Base-by-base conservation (phyloP, 2,113 vertebrate species). In the Rhombomys opimus region DNA sequence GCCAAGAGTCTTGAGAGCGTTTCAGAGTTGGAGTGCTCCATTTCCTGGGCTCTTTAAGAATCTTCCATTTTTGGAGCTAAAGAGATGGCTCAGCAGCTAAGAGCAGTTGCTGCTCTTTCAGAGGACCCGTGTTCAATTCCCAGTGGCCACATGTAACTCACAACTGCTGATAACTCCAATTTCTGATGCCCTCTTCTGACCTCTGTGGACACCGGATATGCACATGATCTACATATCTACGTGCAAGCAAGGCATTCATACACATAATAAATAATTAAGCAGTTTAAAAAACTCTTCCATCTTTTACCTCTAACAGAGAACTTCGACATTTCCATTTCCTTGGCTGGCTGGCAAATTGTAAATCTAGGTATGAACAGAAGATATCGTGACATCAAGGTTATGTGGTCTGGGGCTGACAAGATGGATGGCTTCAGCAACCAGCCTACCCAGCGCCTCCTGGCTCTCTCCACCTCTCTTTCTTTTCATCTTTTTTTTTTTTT, bases 381-480 rank as follows among this genome's bases (percentile, higher is more conserved):
- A 98, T 97, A 97, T 35, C 70, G 96, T 97, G 98, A 97, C 98
- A 98, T 98, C 98, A 98, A 98, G 98, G 98, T 98, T 98, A 97
- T 95, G 95, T 41, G 97, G 98, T 96, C 98, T 95, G 41, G n/a
- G 46, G 96, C 93, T 97, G 98, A 98, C 98, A 98, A 98, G 98
- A 98, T 85, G 89, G 98, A 98, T 98, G 96, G 97, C 96, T 97
- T 96, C 96, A 0, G 97, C 97, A 91, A 95, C 96, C 91, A 67
- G 98, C 97, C 90, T 97, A 96, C 97, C 96, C 89, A 80, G 97
- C 75, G 95, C 97, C 97, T 97, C 95, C 96, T 96, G 96, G 97
- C 54, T 93, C 96, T 96, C 84, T 96, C 96, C 89, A 57, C 94
- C 65, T 93, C 91, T 68, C 96, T 96, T 85, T 96, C 94, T 73